A percentile compares a stretch with the other conserved stretches of the same genome.
phyloP scores from a whole-genome alignment of 1,140 invertebrate species.

The Leptonema lineaticorne region DNA sequence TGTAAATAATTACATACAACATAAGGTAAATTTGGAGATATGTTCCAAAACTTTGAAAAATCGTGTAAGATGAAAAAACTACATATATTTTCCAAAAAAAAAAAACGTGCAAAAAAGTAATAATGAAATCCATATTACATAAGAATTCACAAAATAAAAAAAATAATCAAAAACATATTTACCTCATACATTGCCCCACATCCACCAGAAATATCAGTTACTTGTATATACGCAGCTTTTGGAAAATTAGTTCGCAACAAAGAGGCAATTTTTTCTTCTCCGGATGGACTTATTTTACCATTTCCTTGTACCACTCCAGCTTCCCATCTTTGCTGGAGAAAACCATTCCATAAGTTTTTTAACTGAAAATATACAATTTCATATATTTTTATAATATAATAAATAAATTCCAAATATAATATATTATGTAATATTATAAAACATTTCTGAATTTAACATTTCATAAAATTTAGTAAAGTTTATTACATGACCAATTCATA shows the following conservation, averaged over 20 bases:
- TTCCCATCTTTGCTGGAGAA: slow-evolving; percentile 17
- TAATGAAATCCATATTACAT: too few species aligned
- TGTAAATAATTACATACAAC: too few species aligned
- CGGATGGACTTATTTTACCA: slow-evolving; percentile 12
- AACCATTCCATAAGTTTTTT: neutral
- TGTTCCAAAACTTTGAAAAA: too few species aligned
- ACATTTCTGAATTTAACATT: too few species aligned
- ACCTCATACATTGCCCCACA: slow-evolving; percentile 90
- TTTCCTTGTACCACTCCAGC: neutral
- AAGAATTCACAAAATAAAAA: neutral
- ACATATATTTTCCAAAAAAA: neutral
- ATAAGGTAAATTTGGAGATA: too few species aligned
- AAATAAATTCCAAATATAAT: too few species aligned
- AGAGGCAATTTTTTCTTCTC: slow-evolving; percentile 32
- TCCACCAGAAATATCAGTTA: slow-evolving; percentile 77
- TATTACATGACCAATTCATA: too few species aligned
- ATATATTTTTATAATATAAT: too few species aligned
- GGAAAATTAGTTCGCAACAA: slow-evolving; percentile 47
- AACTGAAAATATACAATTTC: too few species aligned
- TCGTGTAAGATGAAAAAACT: too few species aligned
- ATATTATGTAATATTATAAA: too few species aligned
- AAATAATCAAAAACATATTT: neutral
- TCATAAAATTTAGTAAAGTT: too few species aligned
- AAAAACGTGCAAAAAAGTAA: neutral
- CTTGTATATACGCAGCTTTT: slow-evolving; percentile 65